Base-by-base conservation (phyloP, 2,888 invertebrate genomes). In the Polyommatus icarus region DNA sequence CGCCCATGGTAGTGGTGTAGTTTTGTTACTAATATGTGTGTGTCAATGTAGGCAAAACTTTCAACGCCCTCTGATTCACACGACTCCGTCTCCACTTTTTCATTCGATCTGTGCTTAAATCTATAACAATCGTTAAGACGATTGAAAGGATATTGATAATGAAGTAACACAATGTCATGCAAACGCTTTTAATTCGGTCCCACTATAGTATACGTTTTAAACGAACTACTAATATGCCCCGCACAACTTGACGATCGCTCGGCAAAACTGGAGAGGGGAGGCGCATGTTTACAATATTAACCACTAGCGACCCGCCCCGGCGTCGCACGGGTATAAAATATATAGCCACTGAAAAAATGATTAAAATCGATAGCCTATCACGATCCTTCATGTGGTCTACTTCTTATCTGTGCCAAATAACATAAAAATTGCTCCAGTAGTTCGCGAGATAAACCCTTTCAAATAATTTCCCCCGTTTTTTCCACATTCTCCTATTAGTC, bases 121-220 rank as follows among this genome's bases (percentile, higher is more conserved):
- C 29, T 75, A 75, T 15, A 75, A 50, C 50, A 75, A 29, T 75
- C 50, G 8, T 40, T 72, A 40, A 40, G 36, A 36, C 50, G 15
- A 75, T 75, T 75, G 75, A 75, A 75, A 75, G 46, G 75, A 75
- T 75, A 75, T 75, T 75, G 75, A 54, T 54, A 15, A 18, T 54
- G 29, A 18, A 29, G 12, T 40, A 32, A 71, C 32, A 73, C 15
- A 75, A 29, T 18, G 24, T 61, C 4, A 61, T 61, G 29, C 29
- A 32, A 29, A 67, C 67, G 15, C 18, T 29, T 67, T 12, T 29
- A 29, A 67, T 67, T 67, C 67, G 29, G 29, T 29, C 29, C 67
- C 67, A 29, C 67, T 18, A 67, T 29, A 67, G 29, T 67, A 67
- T 67, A 67, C 29, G 32, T 29, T 29, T 67, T 67, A 67, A 10